Evolutionary conservation across 2,113 vertebrate genomes (phyloP).

Genomic region (Garra rufa): DNA sequence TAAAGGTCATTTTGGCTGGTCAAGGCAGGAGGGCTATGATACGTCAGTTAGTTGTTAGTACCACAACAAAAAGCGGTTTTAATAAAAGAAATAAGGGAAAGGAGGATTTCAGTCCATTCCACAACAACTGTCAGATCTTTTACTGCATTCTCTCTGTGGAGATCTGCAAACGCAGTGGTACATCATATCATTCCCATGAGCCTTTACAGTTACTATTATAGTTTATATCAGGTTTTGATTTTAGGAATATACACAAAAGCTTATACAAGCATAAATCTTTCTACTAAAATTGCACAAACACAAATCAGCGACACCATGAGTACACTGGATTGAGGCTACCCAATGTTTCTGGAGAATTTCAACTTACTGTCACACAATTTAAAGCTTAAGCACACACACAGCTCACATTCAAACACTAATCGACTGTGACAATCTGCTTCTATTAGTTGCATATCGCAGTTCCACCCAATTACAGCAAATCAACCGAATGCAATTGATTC

Average conservation of each 20-base stretch:
- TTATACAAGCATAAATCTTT: constrained; percentile 45
- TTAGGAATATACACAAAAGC: background rate
- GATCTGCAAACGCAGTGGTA: background rate
- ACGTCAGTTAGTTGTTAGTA: background rate
- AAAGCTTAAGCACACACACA: constrained; percentile 74
- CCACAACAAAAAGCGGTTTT: background rate
- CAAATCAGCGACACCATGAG: constrained; percentile 76
- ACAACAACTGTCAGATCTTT: background rate
- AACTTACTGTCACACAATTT: constrained; percentile 82
- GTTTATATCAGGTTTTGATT: background rate
- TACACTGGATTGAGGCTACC: constrained; percentile 43
- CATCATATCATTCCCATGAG: background rate
- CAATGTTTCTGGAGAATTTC: constrained; percentile 62
- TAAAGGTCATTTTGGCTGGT: background rate
- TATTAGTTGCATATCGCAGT: constrained; percentile 84
- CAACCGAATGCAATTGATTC: constrained; percentile 69
- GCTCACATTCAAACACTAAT: constrained; percentile 78
- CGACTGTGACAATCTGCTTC: constrained; percentile 79
- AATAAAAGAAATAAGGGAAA: background rate
- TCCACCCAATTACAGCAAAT: constrained; percentile 77
- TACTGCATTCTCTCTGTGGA: background rate
- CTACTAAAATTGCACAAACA: background rate
- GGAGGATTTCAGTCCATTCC: background rate
- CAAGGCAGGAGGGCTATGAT: background rate
- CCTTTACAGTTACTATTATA: background rate